Conservation (phyloP, 2,888 invertebrate genomes). For the Drosophila merina region DNA sequence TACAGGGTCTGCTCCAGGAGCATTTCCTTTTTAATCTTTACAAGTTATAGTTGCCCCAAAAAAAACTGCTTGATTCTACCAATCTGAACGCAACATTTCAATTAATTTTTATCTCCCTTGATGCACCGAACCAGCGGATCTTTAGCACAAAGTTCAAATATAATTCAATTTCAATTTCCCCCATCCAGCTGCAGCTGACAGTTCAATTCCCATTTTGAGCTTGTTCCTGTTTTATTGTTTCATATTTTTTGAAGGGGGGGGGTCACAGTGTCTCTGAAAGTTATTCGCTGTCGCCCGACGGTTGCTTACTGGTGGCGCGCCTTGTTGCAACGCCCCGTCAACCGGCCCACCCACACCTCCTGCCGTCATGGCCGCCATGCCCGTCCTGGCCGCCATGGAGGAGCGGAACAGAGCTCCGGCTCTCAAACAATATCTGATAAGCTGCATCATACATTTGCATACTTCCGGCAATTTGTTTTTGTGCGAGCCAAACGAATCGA, state of each 20-base stretch:
- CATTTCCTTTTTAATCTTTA: not conserved
- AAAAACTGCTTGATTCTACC: too few relatives aligned
- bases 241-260: constrained; percentile 11
- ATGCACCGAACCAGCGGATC: constrained; percentile 42
- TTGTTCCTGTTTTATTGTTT: constrained; percentile 10
- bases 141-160: constrained; percentile 73
- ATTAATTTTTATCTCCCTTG: constrained; percentile 66
- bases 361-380: not conserved
- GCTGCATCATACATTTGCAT: constrained; percentile 78
- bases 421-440: constrained; percentile 79
- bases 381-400: too few relatives aligned
- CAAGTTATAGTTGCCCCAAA: not conserved
- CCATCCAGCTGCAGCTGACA: constrained; percentile 64
- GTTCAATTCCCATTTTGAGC: constrained; percentile 65
- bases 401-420: constrained; percentile 31
- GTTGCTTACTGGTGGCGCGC: constrained; percentile 46
- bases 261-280: constrained; percentile 66
- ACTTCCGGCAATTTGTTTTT: constrained; percentile 79
- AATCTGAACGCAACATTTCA: constrained; percentile 47
- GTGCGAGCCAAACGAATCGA: constrained; percentile 76
- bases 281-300: constrained; percentile 72
- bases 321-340: constrained; percentile 63
- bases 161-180: constrained; percentile 72
- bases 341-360: not conserved
- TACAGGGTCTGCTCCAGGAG: not conserved